Evolutionary conservation across 2,797 vertebrate genomes (phyloP).

Genomic region (Microcaecilia unicolor): DNA sequence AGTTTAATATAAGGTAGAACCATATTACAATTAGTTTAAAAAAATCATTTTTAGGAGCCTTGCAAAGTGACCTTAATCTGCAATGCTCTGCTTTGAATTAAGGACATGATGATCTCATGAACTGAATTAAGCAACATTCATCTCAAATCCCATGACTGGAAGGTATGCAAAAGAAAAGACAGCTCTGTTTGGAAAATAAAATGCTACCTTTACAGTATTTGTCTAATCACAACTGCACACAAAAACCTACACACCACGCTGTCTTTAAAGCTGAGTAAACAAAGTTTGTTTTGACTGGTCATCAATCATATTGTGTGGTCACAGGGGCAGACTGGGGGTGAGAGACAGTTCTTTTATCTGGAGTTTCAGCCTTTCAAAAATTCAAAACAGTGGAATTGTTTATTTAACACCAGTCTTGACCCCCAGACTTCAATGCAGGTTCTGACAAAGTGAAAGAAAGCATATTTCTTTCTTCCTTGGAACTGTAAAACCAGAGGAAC

Average conservation of each 20-base stretch:
- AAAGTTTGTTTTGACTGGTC: slow-evolving; percentile 64
- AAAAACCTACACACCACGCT: slow-evolving; percentile 46
- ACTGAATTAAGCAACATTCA: not conserved
- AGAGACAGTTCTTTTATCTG: slow-evolving; percentile 61
- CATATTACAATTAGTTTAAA: no score
- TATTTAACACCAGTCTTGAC: slow-evolving; percentile 58
- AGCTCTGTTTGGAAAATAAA: slow-evolving; percentile 30
- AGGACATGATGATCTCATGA: no score
- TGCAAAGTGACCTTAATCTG: no score
- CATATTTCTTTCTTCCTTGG: slow-evolving; percentile 43
- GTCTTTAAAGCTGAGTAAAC: slow-evolving; percentile 65
- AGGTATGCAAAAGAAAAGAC: slow-evolving; percentile 30
- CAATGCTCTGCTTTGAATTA: no score
- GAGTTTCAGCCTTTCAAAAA: slow-evolving; percentile 57
- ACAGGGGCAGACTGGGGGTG: slow-evolving; percentile 54
- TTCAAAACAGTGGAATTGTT: slow-evolving; percentile 67
- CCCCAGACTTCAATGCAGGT: slow-evolving; percentile 43
- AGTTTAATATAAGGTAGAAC: no score
- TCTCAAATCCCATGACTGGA: slow-evolving; percentile 27
- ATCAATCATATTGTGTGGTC: slow-evolving; percentile 61
- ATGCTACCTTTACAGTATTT: slow-evolving; percentile 51
- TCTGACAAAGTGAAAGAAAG: slow-evolving; percentile 54
- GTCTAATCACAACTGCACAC: slow-evolving; percentile 55
- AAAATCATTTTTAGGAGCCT: no score
- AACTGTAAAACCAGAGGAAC: slow-evolving; percentile 41